Percentiles rank a stretch among this genome's conserved stretches.
Evolutionary conservation across 2,888 invertebrate genomes (phyloP).

Genomic region (Lepidochitona cinerea): DNA sequence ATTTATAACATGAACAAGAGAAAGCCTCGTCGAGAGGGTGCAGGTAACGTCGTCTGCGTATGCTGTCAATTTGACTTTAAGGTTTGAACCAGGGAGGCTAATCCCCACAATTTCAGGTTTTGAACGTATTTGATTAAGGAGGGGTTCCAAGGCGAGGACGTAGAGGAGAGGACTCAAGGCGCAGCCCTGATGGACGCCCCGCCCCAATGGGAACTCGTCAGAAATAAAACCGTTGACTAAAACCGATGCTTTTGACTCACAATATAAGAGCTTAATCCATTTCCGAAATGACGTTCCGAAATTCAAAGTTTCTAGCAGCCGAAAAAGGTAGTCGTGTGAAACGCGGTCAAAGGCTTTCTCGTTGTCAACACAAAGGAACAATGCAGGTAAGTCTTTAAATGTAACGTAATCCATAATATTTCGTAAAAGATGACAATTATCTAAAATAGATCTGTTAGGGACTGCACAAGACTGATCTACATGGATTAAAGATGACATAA

Average conservation of each 20-base stretch:
- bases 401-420: slow-evolving; percentile 34
- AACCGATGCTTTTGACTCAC: background rate
- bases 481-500: slow-evolving; percentile 28
- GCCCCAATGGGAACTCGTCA: background rate
- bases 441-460: slow-evolving; percentile 36
- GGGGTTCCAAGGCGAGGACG: background rate
- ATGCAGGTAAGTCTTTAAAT: slow-evolving; percentile 26
- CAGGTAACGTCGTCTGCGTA: slow-evolving; percentile 19
- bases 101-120: slow-evolving; percentile 16
- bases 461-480: slow-evolving; percentile 37
- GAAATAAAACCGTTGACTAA: slow-evolving; percentile 4
- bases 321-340: slow-evolving; percentile 34
- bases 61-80: slow-evolving; percentile 6
- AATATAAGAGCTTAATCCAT: slow-evolving; percentile 38
- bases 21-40: background rate
- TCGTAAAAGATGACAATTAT: slow-evolving; percentile 34
- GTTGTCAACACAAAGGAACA: slow-evolving; percentile 38
- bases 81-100: slow-evolving; percentile 14
- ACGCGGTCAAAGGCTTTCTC: slow-evolving; percentile 45
- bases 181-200: background rate
- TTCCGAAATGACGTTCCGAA: slow-evolving; percentile 32
- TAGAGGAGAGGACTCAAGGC: background rate
- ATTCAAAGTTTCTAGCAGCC: slow-evolving; percentile 30
- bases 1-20: slow-evolving; percentile 5
- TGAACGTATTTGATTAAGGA: background rate